These are phyloP conservation scores for Ariolimax columbianus DNA, from an alignment of 2,888 invertebrate species.

Conservation along the genomic window DNA sequence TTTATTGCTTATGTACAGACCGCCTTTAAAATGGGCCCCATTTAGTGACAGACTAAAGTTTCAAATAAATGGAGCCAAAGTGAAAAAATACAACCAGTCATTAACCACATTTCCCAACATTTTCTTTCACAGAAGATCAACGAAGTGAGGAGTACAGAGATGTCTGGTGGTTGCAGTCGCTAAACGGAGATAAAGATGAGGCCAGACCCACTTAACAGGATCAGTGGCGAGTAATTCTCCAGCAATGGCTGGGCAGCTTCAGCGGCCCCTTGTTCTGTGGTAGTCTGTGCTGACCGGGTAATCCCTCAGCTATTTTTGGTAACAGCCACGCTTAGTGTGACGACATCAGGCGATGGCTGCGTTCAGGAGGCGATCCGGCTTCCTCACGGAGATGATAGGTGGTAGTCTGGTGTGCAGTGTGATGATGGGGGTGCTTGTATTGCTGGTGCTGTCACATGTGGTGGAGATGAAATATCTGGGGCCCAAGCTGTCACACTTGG, in stretches of 20 bases:
- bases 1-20: no score
- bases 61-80: no score
- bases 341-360: not conserved
- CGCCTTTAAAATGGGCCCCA: no score
- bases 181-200: no score
- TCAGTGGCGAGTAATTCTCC: not conserved
- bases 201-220: no score
- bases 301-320: not conserved
- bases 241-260: not conserved
- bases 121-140: no score
- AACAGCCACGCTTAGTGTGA: not conserved
- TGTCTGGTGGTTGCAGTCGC: no score
- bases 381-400: not conserved
- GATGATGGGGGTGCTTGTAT: slow-evolving; percentile 10
- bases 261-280: not conserved
- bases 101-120: no score
- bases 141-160: no score
- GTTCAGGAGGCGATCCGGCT: slow-evolving; percentile 10
- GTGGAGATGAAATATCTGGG: slow-evolving; percentile 54
- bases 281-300: no score
- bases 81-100: no score
- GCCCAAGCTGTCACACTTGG: slow-evolving; percentile 57
- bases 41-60: no score
- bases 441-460: slow-evolving; percentile 37
- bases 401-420: not conserved